Conservation (phyloP, 1,140 invertebrate species). For the Anoplophora glabripennis region DNA sequence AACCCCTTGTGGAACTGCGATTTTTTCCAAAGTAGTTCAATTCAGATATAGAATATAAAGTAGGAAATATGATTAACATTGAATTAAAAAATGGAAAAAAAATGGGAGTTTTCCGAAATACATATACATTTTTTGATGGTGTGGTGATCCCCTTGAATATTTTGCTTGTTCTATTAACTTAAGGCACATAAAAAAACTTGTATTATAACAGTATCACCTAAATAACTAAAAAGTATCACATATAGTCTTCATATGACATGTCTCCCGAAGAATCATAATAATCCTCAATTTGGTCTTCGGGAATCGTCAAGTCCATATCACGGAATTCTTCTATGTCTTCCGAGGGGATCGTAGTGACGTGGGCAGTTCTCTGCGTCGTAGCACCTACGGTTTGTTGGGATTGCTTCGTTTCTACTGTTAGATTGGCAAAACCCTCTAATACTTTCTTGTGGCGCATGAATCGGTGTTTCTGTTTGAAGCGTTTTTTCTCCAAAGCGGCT, state of each 20-base stretch:
- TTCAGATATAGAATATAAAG: too few species aligned
- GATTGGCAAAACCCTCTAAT: conserved; percentile 29
- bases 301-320: conserved; percentile 1
- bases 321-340: conserved; percentile 9
- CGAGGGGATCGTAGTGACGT: not conserved
- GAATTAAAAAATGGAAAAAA: too few species aligned
- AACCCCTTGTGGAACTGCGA: too few species aligned
- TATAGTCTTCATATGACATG: conserved; percentile 8
- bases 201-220: too few species aligned
- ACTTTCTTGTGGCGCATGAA: conserved; percentile 32
- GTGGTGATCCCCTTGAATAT: too few species aligned
- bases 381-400: not conserved
- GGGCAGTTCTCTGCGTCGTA: not conserved
- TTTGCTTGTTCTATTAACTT: too few species aligned
- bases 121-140: too few species aligned
- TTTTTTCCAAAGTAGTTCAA: too few species aligned
- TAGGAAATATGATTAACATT: too few species aligned
- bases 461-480: conserved; percentile 34
- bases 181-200: too few species aligned
- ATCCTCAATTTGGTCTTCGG: conserved; percentile 14
- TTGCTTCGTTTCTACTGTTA: conserved; percentile 12
- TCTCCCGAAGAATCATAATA: conserved; percentile 12
- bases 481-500: conserved; percentile 31
- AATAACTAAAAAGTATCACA: not conserved
- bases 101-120: too few species aligned